These are phyloP conservation scores for Archips xylosteana DNA, from an alignment of 2,888 invertebrate genomes.

Conservation along the genomic window DNA sequence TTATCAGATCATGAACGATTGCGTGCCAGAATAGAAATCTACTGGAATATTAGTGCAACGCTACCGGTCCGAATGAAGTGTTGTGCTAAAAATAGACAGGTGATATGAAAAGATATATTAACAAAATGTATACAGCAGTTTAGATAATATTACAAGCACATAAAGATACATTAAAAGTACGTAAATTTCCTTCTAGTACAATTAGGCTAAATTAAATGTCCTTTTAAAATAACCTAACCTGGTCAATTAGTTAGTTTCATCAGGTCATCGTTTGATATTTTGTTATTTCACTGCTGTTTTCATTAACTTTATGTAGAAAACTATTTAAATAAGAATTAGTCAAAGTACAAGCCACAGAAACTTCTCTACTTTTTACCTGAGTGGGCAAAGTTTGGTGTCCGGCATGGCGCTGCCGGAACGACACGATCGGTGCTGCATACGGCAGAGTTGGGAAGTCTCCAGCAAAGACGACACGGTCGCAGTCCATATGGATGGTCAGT, in stretches of 20 bases:
- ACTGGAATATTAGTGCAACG: slow-evolving; percentile 45
- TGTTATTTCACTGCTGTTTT: no score
- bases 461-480: slow-evolving; percentile 93
- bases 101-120: neutral
- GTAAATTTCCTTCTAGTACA: no score
- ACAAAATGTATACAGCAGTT: no score
- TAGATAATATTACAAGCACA: no score
- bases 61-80: slow-evolving; percentile 11
- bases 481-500: slow-evolving; percentile 89
- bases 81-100: no score
- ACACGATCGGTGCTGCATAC: slow-evolving; percentile 91
- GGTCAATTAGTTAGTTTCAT: no score
- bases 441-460: slow-evolving; percentile 92
- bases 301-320: no score
- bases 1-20: slow-evolving; percentile 58
- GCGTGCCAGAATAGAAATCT: slow-evolving; percentile 54
- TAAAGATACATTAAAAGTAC: no score
- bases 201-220: no score
- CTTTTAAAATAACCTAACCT: no score
- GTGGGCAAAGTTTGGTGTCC: slow-evolving; percentile 93
- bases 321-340: no score
- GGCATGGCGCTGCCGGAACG: slow-evolving; percentile 91
- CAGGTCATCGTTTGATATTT: no score
- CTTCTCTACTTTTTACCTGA: slow-evolving; percentile 81
- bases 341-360: neutral